A percentile compares a stretch with the other conserved stretches of the same genome.
Conservation (phyloP, 30 jellyfish, hydroid and myxozoan species). For the Hydractinia symbiolongicarpus region DNA sequence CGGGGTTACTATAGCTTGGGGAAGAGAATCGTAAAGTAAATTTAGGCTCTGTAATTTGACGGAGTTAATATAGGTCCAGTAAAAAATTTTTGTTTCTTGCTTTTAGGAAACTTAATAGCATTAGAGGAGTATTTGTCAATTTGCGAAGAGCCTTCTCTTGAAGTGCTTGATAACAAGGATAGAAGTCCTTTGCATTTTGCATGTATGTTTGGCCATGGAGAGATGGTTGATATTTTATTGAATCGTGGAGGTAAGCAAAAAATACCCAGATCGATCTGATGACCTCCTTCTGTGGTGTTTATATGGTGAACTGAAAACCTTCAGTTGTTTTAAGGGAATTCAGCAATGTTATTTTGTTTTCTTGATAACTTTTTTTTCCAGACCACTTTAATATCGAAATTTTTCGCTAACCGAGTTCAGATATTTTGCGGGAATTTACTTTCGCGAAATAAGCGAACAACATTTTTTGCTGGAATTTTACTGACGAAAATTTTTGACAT, state of each 20-base stretch:
- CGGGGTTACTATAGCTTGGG: no score
- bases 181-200: slow-evolving; percentile 89
- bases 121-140: slow-evolving; percentile 53
- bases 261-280: no score
- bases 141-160: slow-evolving; percentile 46
- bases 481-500: neutral
- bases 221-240: slow-evolving; percentile 61
- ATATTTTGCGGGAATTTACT: no score
- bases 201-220: slow-evolving; percentile 82
- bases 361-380: neutral
- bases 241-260: slow-evolving; percentile 60
- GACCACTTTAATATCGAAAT: neutral
- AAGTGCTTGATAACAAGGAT: slow-evolving; percentile 56
- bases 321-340: no score
- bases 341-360: neutral
- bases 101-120: slow-evolving; percentile 57
- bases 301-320: no score
- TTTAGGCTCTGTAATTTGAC: no score
- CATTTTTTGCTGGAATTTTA: no score
- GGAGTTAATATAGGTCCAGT: no score
- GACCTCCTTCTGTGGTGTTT: no score
- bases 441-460: no score
- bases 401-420: neutral
- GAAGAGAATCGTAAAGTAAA: no score
- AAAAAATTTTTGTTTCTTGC: neutral